Evolutionary conservation across 1,140 invertebrate genomes (phyloP).

Genomic region (Pentalonia nigronervosa): DNA sequence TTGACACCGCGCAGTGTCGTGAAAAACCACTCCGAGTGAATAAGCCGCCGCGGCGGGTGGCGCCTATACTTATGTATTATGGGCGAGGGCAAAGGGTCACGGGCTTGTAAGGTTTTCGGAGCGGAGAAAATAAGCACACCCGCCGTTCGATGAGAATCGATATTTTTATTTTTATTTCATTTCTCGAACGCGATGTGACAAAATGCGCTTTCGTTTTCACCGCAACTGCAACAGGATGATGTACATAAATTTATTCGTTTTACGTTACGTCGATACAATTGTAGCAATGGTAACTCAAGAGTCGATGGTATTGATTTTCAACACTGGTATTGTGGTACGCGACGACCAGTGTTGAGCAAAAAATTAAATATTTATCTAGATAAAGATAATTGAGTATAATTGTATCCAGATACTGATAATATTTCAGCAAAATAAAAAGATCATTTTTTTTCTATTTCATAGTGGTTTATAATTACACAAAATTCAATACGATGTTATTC

Average conservation of each 20-base stretch:
- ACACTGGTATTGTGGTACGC: neutral
- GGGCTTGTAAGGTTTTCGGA: neutral
- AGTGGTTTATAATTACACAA: too few relatives aligned
- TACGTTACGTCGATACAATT: neutral
- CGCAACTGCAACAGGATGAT: neutral
- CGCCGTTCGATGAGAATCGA: conserved; percentile 16
- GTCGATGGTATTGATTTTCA: too few relatives aligned
- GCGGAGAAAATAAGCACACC: neutral
- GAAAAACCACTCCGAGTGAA: neutral
- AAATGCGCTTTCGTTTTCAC: neutral
- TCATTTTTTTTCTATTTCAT: too few relatives aligned
- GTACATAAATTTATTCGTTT: neutral
- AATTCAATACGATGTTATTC: too few relatives aligned
- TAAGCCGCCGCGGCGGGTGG: neutral
- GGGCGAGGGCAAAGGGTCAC: neutral
- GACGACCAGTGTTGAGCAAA: too few relatives aligned
- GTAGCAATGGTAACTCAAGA: too few relatives aligned
- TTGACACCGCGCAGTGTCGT: neutral
- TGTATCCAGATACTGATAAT: too few relatives aligned
- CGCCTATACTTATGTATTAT: neutral
- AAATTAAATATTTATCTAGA: too few relatives aligned
- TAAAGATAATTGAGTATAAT: too few relatives aligned
- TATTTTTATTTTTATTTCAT: neutral
- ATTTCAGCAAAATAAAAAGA: too few relatives aligned
- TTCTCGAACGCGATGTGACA: neutral